These are phyloP conservation scores for Conus ventricosus DNA, from an alignment of 1,140 invertebrate species.

Conservation along the genomic window DNA sequence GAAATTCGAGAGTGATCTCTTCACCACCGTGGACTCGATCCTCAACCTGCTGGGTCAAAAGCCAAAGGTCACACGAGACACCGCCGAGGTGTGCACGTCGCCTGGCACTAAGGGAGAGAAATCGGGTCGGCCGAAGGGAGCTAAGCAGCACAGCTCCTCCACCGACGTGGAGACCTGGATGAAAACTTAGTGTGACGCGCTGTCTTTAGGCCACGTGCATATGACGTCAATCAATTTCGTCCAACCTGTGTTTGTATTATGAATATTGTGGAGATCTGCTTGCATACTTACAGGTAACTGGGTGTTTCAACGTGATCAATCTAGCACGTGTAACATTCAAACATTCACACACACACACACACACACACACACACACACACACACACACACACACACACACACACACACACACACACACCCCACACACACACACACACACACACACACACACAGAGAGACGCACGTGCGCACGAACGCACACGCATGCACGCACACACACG, in stretches of 20 bases:
- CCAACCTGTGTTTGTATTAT: not conserved
- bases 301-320: too few species aligned
- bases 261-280: not conserved
- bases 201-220: not conserved
- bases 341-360: too few species aligned
- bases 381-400: too few species aligned
- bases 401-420: too few species aligned
- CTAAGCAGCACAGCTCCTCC: constrained; percentile 48
- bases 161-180: constrained; percentile 46
- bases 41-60: constrained; percentile 69
- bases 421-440: too few species aligned
- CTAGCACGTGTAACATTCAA: too few species aligned
- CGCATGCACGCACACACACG: not conserved
- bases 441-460: too few species aligned
- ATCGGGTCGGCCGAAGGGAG: constrained; percentile 46
- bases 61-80: constrained; percentile 54
- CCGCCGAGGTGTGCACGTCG: constrained; percentile 29
- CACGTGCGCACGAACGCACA: not conserved
- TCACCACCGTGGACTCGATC: constrained; percentile 70
- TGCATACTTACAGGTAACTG: too few species aligned
- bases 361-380: too few species aligned
- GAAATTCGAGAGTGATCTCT: constrained; percentile 71
- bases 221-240: not conserved
- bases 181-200: not conserved
- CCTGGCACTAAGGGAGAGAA: constrained; percentile 44